Evolutionary conservation across 2,113 vertebrate species (phyloP).

Genomic region (Antennarius striatus): DNA sequence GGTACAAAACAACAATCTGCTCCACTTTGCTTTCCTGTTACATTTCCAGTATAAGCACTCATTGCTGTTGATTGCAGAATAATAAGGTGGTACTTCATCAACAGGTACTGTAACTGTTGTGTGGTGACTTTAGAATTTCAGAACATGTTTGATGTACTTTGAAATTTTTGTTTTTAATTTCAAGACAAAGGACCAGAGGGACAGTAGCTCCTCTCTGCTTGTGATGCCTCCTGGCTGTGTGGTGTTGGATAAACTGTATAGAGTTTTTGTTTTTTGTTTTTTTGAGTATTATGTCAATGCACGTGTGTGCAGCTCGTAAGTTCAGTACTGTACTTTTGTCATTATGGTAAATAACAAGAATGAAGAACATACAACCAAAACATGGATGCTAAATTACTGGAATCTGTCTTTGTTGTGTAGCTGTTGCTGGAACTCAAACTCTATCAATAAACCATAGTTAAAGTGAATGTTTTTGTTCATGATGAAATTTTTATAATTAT

Average conservation of each 20-base stretch:
- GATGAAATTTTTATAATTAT: background rate
- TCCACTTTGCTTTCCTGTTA: constrained; percentile 32
- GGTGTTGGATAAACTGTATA: constrained; percentile 71
- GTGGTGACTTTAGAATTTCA: constrained; percentile 53
- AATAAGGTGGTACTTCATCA: constrained; percentile 34
- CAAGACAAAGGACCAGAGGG: constrained; percentile 73
- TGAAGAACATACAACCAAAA: constrained; percentile 63
- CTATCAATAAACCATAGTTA: constrained; percentile 63
- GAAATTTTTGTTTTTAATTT: constrained; percentile 57
- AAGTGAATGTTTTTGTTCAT: constrained; percentile 4
- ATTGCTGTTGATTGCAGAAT: constrained; percentile 50
- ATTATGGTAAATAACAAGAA: constrained; percentile 42
- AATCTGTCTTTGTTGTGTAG: constrained; percentile 56
- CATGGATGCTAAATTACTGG: constrained; percentile 40
- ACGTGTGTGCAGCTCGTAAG: constrained; percentile 62
- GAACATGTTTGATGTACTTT: constrained; percentile 44
- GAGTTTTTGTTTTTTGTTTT: constrained; percentile 32
- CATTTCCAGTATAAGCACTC: constrained; percentile 47
- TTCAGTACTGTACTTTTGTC: constrained; percentile 52
- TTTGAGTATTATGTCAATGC: constrained; percentile 51
- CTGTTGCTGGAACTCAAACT: constrained; percentile 49
- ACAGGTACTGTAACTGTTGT: constrained; percentile 57
- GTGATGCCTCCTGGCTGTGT: constrained; percentile 59
- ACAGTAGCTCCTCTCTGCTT: constrained; percentile 71
- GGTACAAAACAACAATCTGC: constrained; percentile 17